Evolutionary conservation across 2,888 invertebrate species (phyloP).

Genomic region (Tipula vernalis): DNA sequence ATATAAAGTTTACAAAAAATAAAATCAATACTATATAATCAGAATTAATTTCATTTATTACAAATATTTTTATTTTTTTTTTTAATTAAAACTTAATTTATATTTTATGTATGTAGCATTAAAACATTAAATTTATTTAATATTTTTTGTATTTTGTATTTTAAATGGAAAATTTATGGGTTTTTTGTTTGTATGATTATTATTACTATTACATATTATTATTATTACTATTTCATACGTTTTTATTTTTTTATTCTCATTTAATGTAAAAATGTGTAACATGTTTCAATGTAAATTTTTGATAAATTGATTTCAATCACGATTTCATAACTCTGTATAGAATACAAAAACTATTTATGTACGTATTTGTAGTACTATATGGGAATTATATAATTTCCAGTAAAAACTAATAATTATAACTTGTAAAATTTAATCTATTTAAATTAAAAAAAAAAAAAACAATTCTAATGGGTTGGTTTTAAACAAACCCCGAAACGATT

Average conservation of each 20-base stretch:
- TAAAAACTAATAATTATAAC: background rate
- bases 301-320: constrained; percentile 4
- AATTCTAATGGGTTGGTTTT: background rate
- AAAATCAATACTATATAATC: background rate
- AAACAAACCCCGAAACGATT: background rate
- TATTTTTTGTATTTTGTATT: background rate
- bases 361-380: background rate
- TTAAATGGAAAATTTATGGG: background rate
- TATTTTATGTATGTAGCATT: background rate
- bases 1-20: background rate
- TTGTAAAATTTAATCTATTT: background rate
- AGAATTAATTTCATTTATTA: background rate
- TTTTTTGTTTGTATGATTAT: background rate
- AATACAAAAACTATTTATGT: background rate
- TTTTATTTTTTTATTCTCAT: background rate
- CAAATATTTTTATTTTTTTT: background rate
- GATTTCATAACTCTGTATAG: background rate
- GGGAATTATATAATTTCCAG: background rate
- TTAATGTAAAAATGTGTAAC: constrained; percentile 4
- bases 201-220: background rate
- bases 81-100: background rate
- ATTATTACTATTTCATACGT: background rate
- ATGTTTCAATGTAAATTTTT: background rate
- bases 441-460: background rate
- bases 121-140: background rate